Percentiles rank a stretch among this genome's conserved stretches.
These are phyloP conservation scores for Melanocharis versteri DNA, from an alignment of 2,113 vertebrate species.

Conservation along the genomic window DNA sequence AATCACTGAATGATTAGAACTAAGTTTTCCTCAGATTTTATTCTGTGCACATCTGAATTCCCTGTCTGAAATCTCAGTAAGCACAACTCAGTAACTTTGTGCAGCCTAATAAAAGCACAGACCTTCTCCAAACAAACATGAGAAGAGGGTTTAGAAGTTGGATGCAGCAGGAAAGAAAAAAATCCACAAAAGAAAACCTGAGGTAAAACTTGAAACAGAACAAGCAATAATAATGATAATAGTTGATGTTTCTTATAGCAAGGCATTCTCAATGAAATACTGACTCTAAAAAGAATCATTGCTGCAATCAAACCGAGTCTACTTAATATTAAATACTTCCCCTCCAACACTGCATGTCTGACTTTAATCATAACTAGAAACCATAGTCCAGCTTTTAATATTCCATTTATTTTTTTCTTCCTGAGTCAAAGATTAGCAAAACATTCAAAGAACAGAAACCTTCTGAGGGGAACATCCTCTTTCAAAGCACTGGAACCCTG, in stretches of 20 bases:
- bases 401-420: not conserved
- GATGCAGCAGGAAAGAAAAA: not conserved
- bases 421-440: not conserved
- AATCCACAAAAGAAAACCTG: not conserved
- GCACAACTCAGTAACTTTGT: not conserved
- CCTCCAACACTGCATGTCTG: not conserved
- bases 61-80: not conserved
- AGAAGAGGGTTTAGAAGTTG: not conserved
- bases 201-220: not conserved
- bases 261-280: not conserved
- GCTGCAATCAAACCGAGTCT: not conserved
- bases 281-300: not conserved
- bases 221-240: not conserved
- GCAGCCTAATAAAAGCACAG: not conserved
- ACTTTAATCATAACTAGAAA: not conserved
- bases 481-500: not conserved
- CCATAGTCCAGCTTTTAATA: not conserved
- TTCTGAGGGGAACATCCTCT: not conserved
- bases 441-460: not conserved
- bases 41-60: not conserved
- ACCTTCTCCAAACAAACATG: not conserved
- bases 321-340: not conserved
- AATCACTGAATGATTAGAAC: not conserved
- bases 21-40: not conserved
- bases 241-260: not conserved